Evolutionary conservation across 2,797 vertebrate genomes (phyloP).

Genomic region (Selene dorsalis): DNA sequence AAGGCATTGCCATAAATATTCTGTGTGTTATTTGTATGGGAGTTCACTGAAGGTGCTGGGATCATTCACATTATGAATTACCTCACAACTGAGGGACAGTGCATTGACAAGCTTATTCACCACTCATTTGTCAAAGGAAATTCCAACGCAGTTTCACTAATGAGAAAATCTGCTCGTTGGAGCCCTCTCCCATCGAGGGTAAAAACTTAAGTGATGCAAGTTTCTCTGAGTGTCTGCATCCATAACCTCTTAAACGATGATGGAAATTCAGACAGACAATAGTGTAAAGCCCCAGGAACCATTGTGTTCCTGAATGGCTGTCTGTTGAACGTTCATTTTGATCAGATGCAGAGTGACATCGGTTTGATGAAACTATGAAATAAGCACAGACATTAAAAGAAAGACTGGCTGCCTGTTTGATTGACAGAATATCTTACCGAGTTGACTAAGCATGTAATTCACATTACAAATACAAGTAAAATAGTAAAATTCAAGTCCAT

Average conservation of each 20-base stretch:
- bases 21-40: not conserved
- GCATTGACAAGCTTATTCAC: not conserved
- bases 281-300: conserved; percentile 7
- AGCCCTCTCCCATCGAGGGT: not conserved
- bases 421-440: not conserved
- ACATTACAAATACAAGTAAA: not conserved
- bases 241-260: conserved; percentile 39
- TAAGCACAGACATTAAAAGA: conserved; percentile 12
- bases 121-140: not conserved
- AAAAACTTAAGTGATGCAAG: conserved; percentile 3
- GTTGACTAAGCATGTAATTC: not conserved
- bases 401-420: conserved; percentile 6
- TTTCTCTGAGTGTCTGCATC: not conserved
- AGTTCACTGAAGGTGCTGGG: not conserved
- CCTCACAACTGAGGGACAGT: not conserved
- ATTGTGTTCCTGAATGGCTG: conserved; percentile 20
- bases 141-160: not conserved
- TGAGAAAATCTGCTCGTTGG: not conserved
- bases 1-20: not conserved
- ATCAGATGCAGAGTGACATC: conserved; percentile 33
- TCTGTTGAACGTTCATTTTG: conserved; percentile 18
- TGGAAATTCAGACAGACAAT: conserved; percentile 41
- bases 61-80: not conserved
- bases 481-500: too few species aligned
- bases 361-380: conserved; percentile 45